Conservation (phyloP, 2,113 vertebrate genomes). For the Octodon degus region DNA sequence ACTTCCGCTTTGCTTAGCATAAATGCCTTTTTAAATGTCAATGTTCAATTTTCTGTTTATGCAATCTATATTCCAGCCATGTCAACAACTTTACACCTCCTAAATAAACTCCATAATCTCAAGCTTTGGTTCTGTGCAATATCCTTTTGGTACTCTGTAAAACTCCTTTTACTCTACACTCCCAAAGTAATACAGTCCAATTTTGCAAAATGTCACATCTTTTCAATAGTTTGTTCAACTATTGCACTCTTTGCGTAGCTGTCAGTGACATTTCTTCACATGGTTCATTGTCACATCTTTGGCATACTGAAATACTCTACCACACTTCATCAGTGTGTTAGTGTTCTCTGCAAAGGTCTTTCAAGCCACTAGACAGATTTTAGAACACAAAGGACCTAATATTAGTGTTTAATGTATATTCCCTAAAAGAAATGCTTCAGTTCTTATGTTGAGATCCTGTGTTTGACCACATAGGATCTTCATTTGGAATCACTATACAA, state of each 20-base stretch:
- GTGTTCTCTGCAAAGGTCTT: neutral
- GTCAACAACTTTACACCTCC: neutral
- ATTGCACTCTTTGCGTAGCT: neutral
- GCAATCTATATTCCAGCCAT: neutral
- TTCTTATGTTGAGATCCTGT: neutral
- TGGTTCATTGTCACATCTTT: neutral
- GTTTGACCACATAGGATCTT: neutral
- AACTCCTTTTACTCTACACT: neutral
- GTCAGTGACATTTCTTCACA: neutral
- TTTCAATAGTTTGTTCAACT: neutral
- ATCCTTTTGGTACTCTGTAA: neutral
- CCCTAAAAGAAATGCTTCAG: neutral
- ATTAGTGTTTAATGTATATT: neutral
- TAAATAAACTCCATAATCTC: neutral
- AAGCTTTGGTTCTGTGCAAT: neutral
- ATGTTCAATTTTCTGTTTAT: neutral
- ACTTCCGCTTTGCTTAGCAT: neutral
- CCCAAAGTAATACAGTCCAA: neutral
- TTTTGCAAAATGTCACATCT: neutral
- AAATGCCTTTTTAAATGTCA: neutral
- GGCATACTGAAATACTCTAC: neutral
- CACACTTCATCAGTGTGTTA: neutral
- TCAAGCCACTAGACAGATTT: neutral
- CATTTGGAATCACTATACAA: neutral
- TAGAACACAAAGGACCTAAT: neutral